Evolutionary conservation across 2,113 vertebrate genomes (phyloP).

Genomic region (Chaetodon auriga): DNA sequence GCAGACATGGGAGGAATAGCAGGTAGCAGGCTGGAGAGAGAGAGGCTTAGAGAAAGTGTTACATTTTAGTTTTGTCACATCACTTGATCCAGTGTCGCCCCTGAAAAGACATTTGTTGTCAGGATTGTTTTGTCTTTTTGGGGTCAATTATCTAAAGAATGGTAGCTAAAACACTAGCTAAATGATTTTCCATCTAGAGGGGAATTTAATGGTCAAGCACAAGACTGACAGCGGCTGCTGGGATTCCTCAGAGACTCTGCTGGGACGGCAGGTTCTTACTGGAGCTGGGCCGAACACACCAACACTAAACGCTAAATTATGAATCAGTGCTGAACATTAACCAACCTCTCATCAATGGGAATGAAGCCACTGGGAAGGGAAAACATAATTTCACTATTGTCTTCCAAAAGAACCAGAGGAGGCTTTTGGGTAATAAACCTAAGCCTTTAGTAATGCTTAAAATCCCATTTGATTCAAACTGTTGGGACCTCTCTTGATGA

Average conservation of each 20-base stretch:
- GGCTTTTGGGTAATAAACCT: slow-evolving; percentile 43
- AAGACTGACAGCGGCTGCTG: slow-evolving; percentile 10
- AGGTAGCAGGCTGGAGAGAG: slow-evolving; percentile 52
- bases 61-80: slow-evolving; percentile 29
- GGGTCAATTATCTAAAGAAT: slow-evolving; percentile 21
- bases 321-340: slow-evolving; percentile 60
- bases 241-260: slow-evolving; percentile 31
- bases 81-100: neutral
- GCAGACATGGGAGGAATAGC: slow-evolving; percentile 84
- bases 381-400: slow-evolving; percentile 43
- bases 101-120: neutral
- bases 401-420: slow-evolving; percentile 20
- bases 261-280: slow-evolving; percentile 4
- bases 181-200: slow-evolving; percentile 12
- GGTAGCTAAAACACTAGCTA: slow-evolving; percentile 8
- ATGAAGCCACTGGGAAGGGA: slow-evolving; percentile 41
- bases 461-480: slow-evolving; percentile 53
- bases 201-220: slow-evolving; percentile 2
- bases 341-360: slow-evolving; percentile 34
- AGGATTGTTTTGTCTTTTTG: slow-evolving; percentile 15
- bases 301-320: slow-evolving; percentile 52
- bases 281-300: slow-evolving; percentile 3
- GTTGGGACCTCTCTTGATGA: slow-evolving; percentile 34
- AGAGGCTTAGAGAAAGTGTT: slow-evolving; percentile 5
- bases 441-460: slow-evolving; percentile 33